Evolutionary conservation across 2,888 invertebrate genomes (phyloP).

Genomic region (Melinopterus prodromus): DNA sequence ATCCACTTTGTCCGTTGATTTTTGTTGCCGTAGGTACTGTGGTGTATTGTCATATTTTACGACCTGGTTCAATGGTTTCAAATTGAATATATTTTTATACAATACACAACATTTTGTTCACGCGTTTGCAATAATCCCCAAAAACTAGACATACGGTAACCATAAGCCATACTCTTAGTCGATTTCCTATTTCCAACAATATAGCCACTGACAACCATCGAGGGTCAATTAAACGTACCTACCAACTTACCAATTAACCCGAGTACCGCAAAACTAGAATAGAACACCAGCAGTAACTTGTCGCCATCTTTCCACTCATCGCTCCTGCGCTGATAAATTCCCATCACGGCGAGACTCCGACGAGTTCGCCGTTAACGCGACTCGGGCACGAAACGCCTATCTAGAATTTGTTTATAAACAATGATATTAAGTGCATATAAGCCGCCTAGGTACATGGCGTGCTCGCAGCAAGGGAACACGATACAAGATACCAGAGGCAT

Average conservation of each 20-base stretch:
- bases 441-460: conserved; percentile 26
- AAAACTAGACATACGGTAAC: no score
- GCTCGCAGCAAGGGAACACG: background rate
- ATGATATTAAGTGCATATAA: conserved; percentile 26
- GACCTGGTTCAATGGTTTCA: no score
- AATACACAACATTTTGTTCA: no score
- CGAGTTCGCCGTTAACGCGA: background rate
- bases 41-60: no score
- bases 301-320: background rate
- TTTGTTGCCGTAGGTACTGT: no score
- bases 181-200: no score
- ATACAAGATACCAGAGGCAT: background rate
- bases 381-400: background rate
- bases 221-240: background rate
- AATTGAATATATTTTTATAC: no score
- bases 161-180: no score
- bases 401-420: conserved; percentile 30
- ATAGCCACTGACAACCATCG: background rate
- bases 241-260: background rate
- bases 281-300: background rate
- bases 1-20: no score
- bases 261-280: background rate
- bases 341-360: background rate
- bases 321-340: background rate
- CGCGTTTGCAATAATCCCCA: no score